Evolutionary conservation across 2,888 invertebrate species (phyloP).

Genomic region (Caenorhabditis drosophilae): DNA sequence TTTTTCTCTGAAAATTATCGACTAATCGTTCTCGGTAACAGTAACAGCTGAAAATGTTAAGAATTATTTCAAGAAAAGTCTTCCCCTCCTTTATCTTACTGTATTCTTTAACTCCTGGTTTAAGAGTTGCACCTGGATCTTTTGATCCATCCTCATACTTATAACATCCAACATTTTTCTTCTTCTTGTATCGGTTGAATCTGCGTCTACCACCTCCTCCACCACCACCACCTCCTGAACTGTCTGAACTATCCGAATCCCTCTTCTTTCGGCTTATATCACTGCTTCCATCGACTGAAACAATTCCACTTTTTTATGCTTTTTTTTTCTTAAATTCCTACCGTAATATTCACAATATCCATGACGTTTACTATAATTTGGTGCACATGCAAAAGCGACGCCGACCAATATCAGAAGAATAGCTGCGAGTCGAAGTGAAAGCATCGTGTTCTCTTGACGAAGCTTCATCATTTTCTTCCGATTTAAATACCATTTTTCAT

Average conservation of each 20-base stretch:
- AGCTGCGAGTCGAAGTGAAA: no score
- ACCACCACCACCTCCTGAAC: neutral
- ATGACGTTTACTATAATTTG: neutral
- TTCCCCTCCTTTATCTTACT: no score
- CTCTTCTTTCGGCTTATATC: conserved; percentile 4
- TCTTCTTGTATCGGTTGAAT: conserved; percentile 4
- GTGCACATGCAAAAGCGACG: conserved; percentile 5
- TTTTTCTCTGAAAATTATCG: no score
- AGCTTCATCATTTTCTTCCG: no score
- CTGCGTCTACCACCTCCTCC: neutral
- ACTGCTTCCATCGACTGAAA: conserved; percentile 8
- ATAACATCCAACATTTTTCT: conserved; percentile 7
- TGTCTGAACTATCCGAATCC: neutral
- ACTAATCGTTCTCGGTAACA: no score
- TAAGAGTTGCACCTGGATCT: neutral
- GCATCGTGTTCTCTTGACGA: no score
- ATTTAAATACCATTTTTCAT: no score
- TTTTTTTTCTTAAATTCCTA: neutral
- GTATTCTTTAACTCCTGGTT: conserved; percentile 3
- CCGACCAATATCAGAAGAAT: neutral
- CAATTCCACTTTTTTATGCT: neutral
- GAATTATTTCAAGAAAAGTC: no score
- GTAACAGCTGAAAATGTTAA: no score
- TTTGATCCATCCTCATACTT: conserved; percentile 6
- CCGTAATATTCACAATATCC: conserved; percentile 5